Conservation (phyloP, 2,888 invertebrate genomes). For the Palloptera scutellata region DNA sequence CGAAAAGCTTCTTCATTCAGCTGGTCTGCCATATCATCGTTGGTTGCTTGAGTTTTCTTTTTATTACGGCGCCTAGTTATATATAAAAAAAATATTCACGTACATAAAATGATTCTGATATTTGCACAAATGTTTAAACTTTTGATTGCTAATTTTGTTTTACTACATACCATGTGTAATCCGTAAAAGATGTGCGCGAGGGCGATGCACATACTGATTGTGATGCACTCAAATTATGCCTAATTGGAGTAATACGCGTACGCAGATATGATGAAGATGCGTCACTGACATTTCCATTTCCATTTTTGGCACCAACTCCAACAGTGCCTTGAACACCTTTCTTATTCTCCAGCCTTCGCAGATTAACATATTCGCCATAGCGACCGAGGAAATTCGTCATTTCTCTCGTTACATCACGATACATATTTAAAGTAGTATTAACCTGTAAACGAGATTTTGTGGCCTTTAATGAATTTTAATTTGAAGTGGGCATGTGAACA, state of each 20-base stretch:
- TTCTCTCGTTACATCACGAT: constrained; percentile 74
- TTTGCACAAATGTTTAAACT: background rate
- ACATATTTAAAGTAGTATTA: constrained; percentile 74
- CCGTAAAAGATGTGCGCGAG: constrained; percentile 66
- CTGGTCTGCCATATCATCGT: constrained; percentile 70
- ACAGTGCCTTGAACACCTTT: constrained; percentile 59
- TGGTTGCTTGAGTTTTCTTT: constrained; percentile 55
- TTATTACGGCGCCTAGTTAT: constrained; percentile 61
- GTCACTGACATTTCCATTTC: constrained; percentile 23
- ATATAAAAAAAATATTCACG: background rate
- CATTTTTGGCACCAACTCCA: constrained; percentile 40
- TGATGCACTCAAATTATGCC: constrained; percentile 44
- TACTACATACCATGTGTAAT: constrained; percentile 69
- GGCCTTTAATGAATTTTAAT: background rate
- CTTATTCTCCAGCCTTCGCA: constrained; percentile 39
- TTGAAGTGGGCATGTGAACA: background rate
- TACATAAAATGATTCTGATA: background rate
- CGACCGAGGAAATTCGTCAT: constrained; percentile 73
- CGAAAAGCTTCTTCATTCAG: constrained; percentile 74
- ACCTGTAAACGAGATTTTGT: constrained; percentile 63
- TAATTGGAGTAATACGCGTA: constrained; percentile 61
- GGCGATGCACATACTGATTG: constrained; percentile 6
- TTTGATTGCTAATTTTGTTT: no score
- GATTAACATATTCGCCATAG: constrained; percentile 51
- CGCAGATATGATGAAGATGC: constrained; percentile 48